These are phyloP conservation scores for Clarias gariepinus DNA, from an alignment of 2,113 vertebrate genomes.

Conservation along the genomic window DNA sequence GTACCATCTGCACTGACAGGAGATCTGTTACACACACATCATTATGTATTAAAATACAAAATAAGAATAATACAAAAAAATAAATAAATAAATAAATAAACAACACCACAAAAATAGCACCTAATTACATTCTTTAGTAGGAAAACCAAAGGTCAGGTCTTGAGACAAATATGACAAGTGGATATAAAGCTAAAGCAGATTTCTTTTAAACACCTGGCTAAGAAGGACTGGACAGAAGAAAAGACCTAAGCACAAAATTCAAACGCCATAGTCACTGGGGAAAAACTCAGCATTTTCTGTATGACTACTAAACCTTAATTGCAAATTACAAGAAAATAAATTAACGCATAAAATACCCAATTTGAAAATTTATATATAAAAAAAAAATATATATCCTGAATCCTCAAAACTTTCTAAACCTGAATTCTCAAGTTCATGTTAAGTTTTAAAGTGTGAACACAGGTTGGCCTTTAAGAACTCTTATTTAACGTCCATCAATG, in stretches of 20 bases:
- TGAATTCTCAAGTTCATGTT: neutral
- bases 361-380: no score
- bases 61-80: neutral
- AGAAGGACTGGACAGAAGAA: neutral
- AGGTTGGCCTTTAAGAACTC: neutral
- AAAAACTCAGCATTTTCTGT: neutral
- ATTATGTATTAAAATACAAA: neutral
- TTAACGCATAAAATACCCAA: neutral
- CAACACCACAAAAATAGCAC: no score
- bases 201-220: neutral
- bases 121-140: neutral
- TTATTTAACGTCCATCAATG: neutral
- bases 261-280: neutral
- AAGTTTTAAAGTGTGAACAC: neutral
- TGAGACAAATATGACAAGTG: neutral
- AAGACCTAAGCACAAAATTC: neutral
- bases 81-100: no score
- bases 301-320: neutral
- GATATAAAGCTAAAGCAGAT: neutral
- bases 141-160: neutral
- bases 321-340: neutral
- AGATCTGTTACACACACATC: constrained; percentile 2
- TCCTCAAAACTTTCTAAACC: neutral
- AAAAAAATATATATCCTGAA: no score
- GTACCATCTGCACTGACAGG: constrained; percentile 32